Base-by-base conservation (phyloP, 2,888 invertebrate genomes). In the Callinectes sapidus region DNA sequence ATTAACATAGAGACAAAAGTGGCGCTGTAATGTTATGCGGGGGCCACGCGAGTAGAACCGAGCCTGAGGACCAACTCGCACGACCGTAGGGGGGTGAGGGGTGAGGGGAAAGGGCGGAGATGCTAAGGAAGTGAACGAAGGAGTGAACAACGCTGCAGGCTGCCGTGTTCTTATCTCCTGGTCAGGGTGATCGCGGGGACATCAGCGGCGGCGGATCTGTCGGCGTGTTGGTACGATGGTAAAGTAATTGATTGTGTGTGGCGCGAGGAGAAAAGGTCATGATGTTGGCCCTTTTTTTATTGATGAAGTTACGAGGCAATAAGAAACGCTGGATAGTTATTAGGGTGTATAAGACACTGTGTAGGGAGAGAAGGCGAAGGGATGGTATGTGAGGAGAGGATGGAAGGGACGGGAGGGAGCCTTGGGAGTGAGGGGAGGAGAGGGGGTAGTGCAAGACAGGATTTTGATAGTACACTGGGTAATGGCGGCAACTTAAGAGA, bases 1-100 rank as follows among this genome's bases (percentile, higher is more conserved):
- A 91, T 91, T 91, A 91, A 91, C 91, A 91, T 91, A 87, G 91
- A 91, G 91, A 91, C 91, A 91, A 91, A 90, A 91, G 91, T 91
- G 39, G 55, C n/a, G 87, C 42, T n/a, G 87, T 91, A 87, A 87
- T 91, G 91, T 91, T 91, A 91, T 91, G 91, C 71, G 35, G 66
- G n/a, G 88, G 88, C 88, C 88, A 88, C 88, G 88, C 88, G 88
- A 88, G 55, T 32, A 81, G 16, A 3, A 32, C 81, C 3, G 16
- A 35, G 81, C 16, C 35, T 35, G 16, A 81, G 81, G 81, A 16
- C 35, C 16, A 3, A 35, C 81, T 81, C 81, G 81, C 81, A 81
- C 81, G 81, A 81, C 81, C 35, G 13, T 35, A 81, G 32, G 81
- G 35, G 81, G 81, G 81, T 81, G 81, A 81, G 35, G 81, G 81